phyloP scores from a whole-genome alignment of 2,888 invertebrate genomes.

The Brachypterus glaber region DNA sequence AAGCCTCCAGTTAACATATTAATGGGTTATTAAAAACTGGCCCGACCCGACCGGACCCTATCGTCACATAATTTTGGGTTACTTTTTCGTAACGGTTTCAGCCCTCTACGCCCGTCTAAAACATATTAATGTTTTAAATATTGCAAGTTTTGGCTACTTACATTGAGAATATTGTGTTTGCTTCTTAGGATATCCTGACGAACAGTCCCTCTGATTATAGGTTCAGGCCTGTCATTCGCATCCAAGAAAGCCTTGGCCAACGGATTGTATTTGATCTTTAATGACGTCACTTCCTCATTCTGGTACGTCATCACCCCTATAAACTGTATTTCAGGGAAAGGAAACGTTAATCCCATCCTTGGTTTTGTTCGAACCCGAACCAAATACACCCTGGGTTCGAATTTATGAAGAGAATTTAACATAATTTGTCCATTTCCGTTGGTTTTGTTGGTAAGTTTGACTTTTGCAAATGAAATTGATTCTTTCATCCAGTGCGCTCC shows the following conservation, averaged over 20 bases:
- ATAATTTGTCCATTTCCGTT: slow-evolving; percentile 61
- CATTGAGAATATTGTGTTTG: slow-evolving; percentile 37
- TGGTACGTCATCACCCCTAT: slow-evolving; percentile 98
- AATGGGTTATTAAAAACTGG: too few species aligned
- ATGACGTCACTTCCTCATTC: slow-evolving; percentile 92
- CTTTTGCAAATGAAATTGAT: slow-evolving; percentile 86
- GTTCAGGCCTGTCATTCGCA: slow-evolving; percentile 74
- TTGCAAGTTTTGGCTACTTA: slow-evolving; percentile 26
- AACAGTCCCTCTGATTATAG: slow-evolving; percentile 51
- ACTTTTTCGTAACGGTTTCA: too few species aligned
- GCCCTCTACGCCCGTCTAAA: too few species aligned
- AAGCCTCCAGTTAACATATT: too few species aligned
- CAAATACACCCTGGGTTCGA: slow-evolving; percentile 88
- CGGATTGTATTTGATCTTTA: slow-evolving; percentile 96
- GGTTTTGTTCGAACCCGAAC: slow-evolving; percentile 82
- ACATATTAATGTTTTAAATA: too few species aligned
- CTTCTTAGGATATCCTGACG: slow-evolving; percentile 33
- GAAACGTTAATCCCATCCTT: slow-evolving; percentile 74
- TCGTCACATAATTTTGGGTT: too few species aligned
- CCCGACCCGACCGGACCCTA: too few species aligned
- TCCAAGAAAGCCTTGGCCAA: slow-evolving; percentile 97
- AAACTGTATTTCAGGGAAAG: slow-evolving; percentile 93
- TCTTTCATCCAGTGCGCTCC: slow-evolving; percentile 95
- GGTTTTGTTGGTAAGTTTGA: slow-evolving; percentile 63
- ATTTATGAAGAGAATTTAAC: slow-evolving; percentile 95